These are phyloP conservation scores for Agrochola macilenta DNA, from an alignment of 2,888 invertebrate species.

Conservation along the genomic window DNA sequence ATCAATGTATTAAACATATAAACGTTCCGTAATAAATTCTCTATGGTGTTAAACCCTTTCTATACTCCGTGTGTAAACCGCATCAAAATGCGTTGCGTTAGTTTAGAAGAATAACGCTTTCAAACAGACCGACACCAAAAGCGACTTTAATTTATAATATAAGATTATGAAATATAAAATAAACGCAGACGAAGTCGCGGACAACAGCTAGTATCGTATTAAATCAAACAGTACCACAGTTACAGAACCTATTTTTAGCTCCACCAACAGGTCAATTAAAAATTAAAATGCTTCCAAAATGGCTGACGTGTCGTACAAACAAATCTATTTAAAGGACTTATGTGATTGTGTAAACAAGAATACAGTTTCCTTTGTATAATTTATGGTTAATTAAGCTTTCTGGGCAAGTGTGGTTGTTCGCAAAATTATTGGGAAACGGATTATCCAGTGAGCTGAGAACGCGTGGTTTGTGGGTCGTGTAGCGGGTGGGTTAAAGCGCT, in stretches of 20 bases:
- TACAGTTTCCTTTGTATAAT: conserved; percentile 29
- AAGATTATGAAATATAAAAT: neutral
- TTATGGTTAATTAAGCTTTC: conserved; percentile 45
- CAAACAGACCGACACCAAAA: no score
- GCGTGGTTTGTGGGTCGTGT: neutral
- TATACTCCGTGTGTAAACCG: no score
- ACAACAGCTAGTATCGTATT: neutral
- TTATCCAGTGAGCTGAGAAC: conserved; percentile 16
- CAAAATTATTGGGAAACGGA: conserved; percentile 26
- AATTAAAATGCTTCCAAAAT: conserved; percentile 35
- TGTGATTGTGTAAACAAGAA: conserved; percentile 38
- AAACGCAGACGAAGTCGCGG: neutral
- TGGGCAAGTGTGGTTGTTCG: neutral
- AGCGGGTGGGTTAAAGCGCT: neutral
- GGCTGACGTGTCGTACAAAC: conserved; percentile 27
- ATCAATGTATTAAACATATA: no score
- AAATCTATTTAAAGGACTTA: conserved; percentile 35
- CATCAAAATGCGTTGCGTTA: no score
- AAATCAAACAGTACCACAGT: neutral
- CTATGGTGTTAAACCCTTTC: no score
- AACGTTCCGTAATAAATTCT: no score
- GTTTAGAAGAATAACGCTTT: no score
- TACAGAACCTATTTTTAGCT: neutral
- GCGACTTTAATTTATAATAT: no score
- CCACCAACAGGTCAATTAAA: conserved; percentile 16